A percentile compares a stretch with the other conserved stretches of the same genome.
phyloP scores from a whole-genome alignment of 2,888 invertebrate species.

The Pyrgus malvae region DNA sequence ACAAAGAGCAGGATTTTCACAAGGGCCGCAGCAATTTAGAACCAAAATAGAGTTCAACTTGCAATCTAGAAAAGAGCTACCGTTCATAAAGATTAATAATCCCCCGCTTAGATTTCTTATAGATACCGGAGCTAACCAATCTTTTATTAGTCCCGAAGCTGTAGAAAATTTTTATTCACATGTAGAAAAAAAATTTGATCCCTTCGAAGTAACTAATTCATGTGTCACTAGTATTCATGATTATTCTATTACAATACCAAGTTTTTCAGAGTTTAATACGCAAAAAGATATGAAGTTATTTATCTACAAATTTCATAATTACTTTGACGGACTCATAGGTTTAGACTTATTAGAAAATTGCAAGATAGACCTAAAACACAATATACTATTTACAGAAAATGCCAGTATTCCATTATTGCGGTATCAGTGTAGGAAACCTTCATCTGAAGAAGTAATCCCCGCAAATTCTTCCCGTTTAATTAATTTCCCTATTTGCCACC shows the following conservation, averaged over 20 bases:
- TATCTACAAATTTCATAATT: slow-evolving; percentile 18
- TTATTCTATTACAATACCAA: slow-evolving; percentile 38
- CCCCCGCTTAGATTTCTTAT: slow-evolving; percentile 37
- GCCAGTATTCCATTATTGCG: slow-evolving; percentile 24
- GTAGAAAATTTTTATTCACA: slow-evolving; percentile 26
- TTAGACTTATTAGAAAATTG: slow-evolving; percentile 34
- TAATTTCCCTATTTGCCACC: not conserved
- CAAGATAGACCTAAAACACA: slow-evolving; percentile 34
- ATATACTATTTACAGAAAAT: slow-evolving; percentile 23
- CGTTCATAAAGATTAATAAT: slow-evolving; percentile 33
- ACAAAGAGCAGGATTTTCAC: no score
- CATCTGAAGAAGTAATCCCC: not conserved
- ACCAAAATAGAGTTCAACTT: slow-evolving; percentile 9
- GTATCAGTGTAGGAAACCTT: slow-evolving; percentile 14
- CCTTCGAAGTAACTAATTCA: slow-evolving; percentile 22
- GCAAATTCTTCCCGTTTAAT: slow-evolving; percentile 1
- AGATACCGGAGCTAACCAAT: slow-evolving; percentile 31
- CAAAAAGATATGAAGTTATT: slow-evolving; percentile 12
- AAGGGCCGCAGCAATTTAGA: not conserved
- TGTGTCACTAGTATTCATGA: slow-evolving; percentile 17
- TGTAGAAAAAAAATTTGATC: slow-evolving; percentile 3
- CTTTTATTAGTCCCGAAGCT: slow-evolving; percentile 36
- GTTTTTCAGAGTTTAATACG: slow-evolving; percentile 32
- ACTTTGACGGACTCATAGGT: slow-evolving; percentile 30
- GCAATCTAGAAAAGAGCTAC: slow-evolving; percentile 30